Conservation (phyloP, 2,113 vertebrate genomes). For the Neofelis nebulosa region DNA sequence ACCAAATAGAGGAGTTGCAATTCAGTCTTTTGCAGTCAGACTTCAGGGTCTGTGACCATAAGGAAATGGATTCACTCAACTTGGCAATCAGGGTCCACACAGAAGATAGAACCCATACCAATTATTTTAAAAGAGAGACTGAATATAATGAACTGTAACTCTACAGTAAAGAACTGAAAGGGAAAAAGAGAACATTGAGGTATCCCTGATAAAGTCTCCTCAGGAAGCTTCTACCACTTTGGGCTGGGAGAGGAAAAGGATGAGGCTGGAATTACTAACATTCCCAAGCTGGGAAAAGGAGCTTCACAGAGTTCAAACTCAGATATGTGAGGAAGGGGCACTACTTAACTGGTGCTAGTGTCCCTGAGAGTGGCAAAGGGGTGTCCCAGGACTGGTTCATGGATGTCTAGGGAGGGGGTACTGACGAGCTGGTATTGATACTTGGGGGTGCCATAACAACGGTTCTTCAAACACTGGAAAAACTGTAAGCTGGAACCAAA, state of each 20-base stretch:
- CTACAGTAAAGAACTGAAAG: background rate
- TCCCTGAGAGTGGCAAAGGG: background rate
- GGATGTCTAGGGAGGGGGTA: background rate
- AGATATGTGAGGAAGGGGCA: rapidly evolving
- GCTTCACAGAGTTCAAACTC: background rate
- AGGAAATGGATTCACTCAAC: background rate
- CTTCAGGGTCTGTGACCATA: background rate
- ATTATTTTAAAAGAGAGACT: background rate
- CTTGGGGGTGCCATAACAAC: background rate
- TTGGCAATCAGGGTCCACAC: background rate
- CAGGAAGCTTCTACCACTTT: background rate
- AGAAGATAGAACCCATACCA: background rate
- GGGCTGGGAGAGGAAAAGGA: background rate
- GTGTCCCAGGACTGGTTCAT: background rate
- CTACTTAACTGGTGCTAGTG: background rate
- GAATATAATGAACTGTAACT: background rate
- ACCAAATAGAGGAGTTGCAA: background rate
- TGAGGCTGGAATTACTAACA: background rate
- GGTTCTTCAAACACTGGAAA: background rate
- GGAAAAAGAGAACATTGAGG: background rate
- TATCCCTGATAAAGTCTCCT: background rate
- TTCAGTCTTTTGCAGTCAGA: background rate
- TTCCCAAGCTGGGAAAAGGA: background rate
- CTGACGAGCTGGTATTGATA: no score
- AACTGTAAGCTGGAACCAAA: background rate